Evolutionary conservation across 2,888 invertebrate genomes (phyloP), one percentile per base, ranked within the genome.

Genomic region (Anoncus sp.): DNA sequence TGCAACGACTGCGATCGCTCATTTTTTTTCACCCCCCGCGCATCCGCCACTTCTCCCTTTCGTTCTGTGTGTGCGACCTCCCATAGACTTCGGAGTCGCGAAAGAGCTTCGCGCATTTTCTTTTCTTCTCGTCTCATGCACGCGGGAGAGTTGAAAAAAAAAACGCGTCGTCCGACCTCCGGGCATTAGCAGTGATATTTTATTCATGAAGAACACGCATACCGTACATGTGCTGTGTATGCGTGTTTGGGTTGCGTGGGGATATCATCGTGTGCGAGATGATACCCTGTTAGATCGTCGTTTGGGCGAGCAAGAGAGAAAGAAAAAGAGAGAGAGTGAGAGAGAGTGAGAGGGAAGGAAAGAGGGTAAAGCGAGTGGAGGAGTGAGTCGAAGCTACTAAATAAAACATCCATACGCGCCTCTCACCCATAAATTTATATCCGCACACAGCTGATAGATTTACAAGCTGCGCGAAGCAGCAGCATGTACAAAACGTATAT

Each of bases 131-230:
- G 20, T 43, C 7, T 47, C 40, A 43, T 70, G 55, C 40, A 27
- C 43, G 45, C 18, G 20, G 18, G 22, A 18, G 79, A 71, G 82
- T n/a, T n/a, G n/a, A n/a, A n/a, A n/a, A 85, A 87, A 89, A 88
- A 89, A 89, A 89, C 87, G 86, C 87, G 89, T 87, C 88, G 88
- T 87, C 86, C 85, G 82, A 87, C 86, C 89, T 82, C 86, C 86
- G 86, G 90, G 89, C 88, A 91, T 90, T 90, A 91, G 88, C 87
- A 80, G 83, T 86, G 86, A 91, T 91, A 90, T 91, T 90, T 91
- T 90, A 91, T 91, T 91, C 91, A 91, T 91, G 90, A 90, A 85
- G 82, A 40, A 60, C 87, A 89, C 88, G 16, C 40, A 38, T 12
- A 51, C 49, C 51, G n/a, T 31, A 31, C n/a, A 49, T 18, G 22